Evolutionary conservation across 2,113 vertebrate genomes (phyloP), one percentile per base, ranked within the genome.

Genomic region (Tenrec ecaudatus): DNA sequence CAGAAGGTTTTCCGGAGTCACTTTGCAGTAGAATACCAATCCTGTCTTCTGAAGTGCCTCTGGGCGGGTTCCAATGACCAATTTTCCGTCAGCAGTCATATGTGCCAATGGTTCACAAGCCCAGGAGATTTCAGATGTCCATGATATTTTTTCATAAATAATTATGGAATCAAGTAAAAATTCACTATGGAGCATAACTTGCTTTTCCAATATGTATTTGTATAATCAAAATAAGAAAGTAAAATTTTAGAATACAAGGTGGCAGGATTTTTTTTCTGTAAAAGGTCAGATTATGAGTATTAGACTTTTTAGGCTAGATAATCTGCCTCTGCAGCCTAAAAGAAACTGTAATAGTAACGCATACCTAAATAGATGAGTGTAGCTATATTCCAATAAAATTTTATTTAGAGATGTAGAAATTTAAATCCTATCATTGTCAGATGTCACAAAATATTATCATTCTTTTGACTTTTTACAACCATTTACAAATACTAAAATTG

Each of bases 201-300:
- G 60, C 5, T n/a, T 94, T 92, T 81, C 66, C 58, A 57, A 68
- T 69, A 79, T 12, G 4, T 2, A 83, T 87, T 77, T 19, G 6
- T 16, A 83, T 77, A 71, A 53, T 82, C 83, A 83, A 94, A 86
- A 86, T 86, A 2, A 82, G n/a, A 80, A 90, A 82, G 40, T 23
- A 81, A 86, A 76, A 82, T 79, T 38, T 66, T 53, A 81, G 64
- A n/a, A 58, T 3, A 80, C 31, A 25, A 95, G 15, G 19, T 75
- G 53, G 31, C 17, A 77, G 78, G 16, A 47, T 47, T 47, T 22
- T 40, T 87, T 60, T 60, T 8, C 58, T 60, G 58, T 60, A 60
- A 53, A 53, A 53, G 47, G 47, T 10, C 47, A 53, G 47, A 53
- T 12, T 53, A 53, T 10, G 47, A 53, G 47, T 53, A 53, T 53